These are phyloP conservation scores for Phyllostomus hastatus DNA, from an alignment of 2,113 vertebrate genomes.

Conservation along the genomic window DNA sequence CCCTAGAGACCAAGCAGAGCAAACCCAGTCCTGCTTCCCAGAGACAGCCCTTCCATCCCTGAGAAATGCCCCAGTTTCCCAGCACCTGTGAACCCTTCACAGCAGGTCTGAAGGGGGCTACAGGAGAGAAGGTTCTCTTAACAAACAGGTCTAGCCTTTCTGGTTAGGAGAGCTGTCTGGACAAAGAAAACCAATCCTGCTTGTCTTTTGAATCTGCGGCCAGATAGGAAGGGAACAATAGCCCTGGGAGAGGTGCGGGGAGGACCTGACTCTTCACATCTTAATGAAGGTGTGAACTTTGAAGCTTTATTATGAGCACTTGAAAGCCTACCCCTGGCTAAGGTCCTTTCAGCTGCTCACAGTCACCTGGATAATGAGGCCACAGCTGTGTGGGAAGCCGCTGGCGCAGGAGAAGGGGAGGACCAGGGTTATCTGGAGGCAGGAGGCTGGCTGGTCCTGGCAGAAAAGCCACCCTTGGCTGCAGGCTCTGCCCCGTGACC, in stretches of 20 bases:
- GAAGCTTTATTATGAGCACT: conserved; percentile 71
- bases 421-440: conserved; percentile 49
- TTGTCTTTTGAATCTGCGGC: conserved; percentile 65
- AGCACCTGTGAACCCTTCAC: not conserved
- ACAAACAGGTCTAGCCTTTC: conserved; percentile 72
- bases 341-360: conserved; percentile 54
- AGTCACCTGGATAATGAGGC: conserved; percentile 70
- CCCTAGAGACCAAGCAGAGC: not conserved
- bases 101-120: conserved; percentile 41
- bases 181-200: conserved; percentile 72
- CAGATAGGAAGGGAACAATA: conserved; percentile 66
- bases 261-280: conserved; percentile 70
- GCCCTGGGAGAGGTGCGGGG: conserved; percentile 50
- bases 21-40: not conserved
- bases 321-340: conserved; percentile 64
- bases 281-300: conserved; percentile 78
- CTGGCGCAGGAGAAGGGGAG: conserved; percentile 61
- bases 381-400: conserved; percentile 68
- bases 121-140: conserved; percentile 26
- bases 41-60: not conserved
- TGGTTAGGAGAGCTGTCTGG: conserved; percentile 67
- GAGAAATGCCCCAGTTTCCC: conserved; percentile 32
- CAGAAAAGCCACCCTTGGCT: conserved; percentile 65
- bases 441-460: conserved; percentile 27
- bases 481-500: conserved; percentile 46